Evolutionary conservation across 2,888 invertebrate species (phyloP), one percentile per base, ranked within the genome.

Genomic region (Crepidodera aurea): DNA sequence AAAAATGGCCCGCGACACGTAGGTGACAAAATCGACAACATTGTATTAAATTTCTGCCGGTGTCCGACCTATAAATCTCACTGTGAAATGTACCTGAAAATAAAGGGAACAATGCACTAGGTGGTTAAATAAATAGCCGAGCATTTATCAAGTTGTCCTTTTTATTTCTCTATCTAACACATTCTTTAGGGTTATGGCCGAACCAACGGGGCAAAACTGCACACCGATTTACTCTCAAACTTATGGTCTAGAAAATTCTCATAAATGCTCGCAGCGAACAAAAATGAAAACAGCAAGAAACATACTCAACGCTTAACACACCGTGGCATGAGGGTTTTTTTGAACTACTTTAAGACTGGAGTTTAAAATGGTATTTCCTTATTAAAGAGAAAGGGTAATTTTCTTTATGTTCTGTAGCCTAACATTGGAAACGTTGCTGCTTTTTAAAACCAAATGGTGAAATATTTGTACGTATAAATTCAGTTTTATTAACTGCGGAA

Each of bases 101-200:
- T 62, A 42, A 60, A 59, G 44, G 51, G 58, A 34, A 60, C 69
- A 68, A 71, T 68, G 64, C 69, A 72, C 66, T 68, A 64, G 62
- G 68, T 61, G 71, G 73, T 70, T 71, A 68, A 68, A 67, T 70
- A 72, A 72, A 67, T 69, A 68, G 67, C 70, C 69, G 64, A 67
- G 29, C 51, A 42, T 58, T 58, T 58, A 58, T 58, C 58, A 58
- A 51, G 13, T 19, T 46, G 19, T 46, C 18, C 25, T 44, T 55
- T 55, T 56, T 56, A 56, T 56, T 56, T 18, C 48, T 46, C 25
- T 48, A 56, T 29, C 56, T 48, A 37, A 37, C 56, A 46, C 56
- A 56, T 56, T 46, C 32, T 56, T 56, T 46, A 54, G 29, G 29
- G 42, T 54, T 54, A 44, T 44, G 19, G 44, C 29, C n/a, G 15